These are phyloP conservation scores for Torymus texanus DNA, from an alignment of 2,888 invertebrate genomes.

Conservation along the genomic window DNA sequence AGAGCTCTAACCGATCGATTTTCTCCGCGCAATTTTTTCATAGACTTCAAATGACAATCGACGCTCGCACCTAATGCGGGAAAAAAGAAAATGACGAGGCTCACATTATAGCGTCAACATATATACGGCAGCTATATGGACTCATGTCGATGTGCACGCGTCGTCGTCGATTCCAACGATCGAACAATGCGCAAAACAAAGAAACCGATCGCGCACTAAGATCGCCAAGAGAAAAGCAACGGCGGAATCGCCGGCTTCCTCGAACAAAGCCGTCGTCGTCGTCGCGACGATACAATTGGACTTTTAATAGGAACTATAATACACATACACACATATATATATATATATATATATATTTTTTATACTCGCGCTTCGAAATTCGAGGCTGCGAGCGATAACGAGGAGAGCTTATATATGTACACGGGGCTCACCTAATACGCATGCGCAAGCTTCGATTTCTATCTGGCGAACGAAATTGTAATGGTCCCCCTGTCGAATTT, in stretches of 20 bases:
- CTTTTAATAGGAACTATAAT: slow-evolving; percentile 29
- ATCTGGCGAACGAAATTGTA: not conserved
- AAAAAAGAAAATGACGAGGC: slow-evolving; percentile 9
- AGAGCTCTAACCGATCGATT: not conserved
- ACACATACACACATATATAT: not conserved
- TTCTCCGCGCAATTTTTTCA: not conserved
- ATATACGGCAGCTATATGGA: not conserved
- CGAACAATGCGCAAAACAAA: slow-evolving; percentile 54
- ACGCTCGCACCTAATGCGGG: too few species aligned
- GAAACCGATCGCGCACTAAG: slow-evolving; percentile 17
- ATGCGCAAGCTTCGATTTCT: not conserved
- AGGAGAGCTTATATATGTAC: too few species aligned
- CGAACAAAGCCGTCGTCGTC: slow-evolving; percentile 24
- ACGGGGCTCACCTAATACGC: too few species aligned
- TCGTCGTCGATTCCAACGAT: slow-evolving; percentile 37
- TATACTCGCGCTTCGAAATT: slow-evolving; percentile 34
- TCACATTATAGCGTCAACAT: too few species aligned
- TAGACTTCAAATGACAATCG: not conserved
- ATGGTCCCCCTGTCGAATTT: not conserved
- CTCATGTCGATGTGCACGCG: not conserved
- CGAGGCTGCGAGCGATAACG: slow-evolving; percentile 6
- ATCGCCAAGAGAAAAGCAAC: slow-evolving; percentile 12
- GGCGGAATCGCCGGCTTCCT: slow-evolving; percentile 41
- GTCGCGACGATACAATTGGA: slow-evolving; percentile 36
- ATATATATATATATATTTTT: too few species aligned